Evolutionary conservation across 2,888 invertebrate species (phyloP), one percentile per base, ranked within the genome.

Genomic region (Agrotis segetum): DNA sequence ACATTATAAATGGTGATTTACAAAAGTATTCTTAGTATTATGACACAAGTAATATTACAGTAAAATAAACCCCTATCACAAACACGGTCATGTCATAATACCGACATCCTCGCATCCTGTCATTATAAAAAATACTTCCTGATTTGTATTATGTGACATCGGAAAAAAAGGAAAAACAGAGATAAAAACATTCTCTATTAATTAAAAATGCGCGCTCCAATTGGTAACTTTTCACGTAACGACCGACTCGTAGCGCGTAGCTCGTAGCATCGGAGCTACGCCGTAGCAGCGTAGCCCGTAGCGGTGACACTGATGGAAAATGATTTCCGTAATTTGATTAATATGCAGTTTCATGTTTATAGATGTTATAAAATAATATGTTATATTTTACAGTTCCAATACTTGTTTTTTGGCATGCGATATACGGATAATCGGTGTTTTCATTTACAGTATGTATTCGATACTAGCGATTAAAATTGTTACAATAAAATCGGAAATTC

Each of bases 191-290:
- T 77, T 67, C 67, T 74, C 79, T 74, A 81, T 79, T 84, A 85
- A 84, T 84, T 85, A 85, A 84, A 84, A 85, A 73, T 67, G 62
- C 64, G 59, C 86, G 86, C 84, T 85, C 84, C 84, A 81, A 81
- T 85, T 85, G 85, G 75, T 70, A 77, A 83, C 64, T 75, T 74
- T 83, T 84, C 77, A 78, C 55, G 67, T 71, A 69, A 67, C 60
- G 65, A 74, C 74, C 68, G 71, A 59, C 71, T 72, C 81, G 68
- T 66, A 68, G 70, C 67, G 52, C 62, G 71, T 67, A 74, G 79
- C 71, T 5, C 63, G 77, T 73, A 61, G 69, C 63, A n/a, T 13
- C 21, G 66, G 46, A 7, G 34, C 56, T 56, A 56, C 56, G 56
- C n/a, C 67, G 55, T 71, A 71, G 64, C 63, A 19, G 29, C 50